phyloP scores from a whole-genome alignment of 2,113 vertebrate genomes.

The Promerops cafer region DNA sequence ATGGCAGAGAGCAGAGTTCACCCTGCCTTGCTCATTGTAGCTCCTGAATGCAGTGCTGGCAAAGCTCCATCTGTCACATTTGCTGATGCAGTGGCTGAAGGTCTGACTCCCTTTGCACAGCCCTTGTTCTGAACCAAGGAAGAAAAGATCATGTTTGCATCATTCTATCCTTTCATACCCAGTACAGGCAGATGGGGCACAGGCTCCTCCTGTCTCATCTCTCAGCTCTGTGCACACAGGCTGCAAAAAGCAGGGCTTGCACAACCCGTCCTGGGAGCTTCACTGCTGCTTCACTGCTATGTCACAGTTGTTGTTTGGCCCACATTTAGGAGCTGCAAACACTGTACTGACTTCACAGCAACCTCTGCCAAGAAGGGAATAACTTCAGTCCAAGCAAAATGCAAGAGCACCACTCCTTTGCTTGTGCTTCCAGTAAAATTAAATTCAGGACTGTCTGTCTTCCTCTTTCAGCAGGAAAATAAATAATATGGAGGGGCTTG shows the following conservation, averaged over 20 bases:
- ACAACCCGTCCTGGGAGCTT: not conserved
- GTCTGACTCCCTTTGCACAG: not conserved
- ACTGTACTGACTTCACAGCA: not conserved
- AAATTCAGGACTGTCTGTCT: not conserved
- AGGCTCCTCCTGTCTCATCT: not conserved
- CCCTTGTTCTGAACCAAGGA: not conserved
- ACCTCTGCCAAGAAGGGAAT: not conserved
- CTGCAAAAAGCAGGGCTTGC: not conserved
- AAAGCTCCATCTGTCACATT: not conserved
- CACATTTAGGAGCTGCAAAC: not conserved
- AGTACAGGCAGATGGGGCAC: too few relatives aligned
- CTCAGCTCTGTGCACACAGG: not conserved
- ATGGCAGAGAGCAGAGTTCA: not conserved
- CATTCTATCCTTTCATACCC: not conserved
- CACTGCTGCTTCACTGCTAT: not conserved
- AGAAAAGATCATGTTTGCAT: not conserved
- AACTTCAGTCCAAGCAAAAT: not conserved
- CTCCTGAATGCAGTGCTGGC: not conserved
- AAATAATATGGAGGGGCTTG: not conserved
- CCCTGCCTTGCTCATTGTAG: not conserved
- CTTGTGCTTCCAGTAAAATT: not conserved
- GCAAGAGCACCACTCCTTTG: not conserved
- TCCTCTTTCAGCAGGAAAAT: not conserved
- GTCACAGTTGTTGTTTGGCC: not conserved
- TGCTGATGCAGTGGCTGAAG: not conserved